Percentiles rank a stretch among this genome's conserved stretches.
Conservation (phyloP, 2,797 vertebrate species). For the Botia kubotai region DNA sequence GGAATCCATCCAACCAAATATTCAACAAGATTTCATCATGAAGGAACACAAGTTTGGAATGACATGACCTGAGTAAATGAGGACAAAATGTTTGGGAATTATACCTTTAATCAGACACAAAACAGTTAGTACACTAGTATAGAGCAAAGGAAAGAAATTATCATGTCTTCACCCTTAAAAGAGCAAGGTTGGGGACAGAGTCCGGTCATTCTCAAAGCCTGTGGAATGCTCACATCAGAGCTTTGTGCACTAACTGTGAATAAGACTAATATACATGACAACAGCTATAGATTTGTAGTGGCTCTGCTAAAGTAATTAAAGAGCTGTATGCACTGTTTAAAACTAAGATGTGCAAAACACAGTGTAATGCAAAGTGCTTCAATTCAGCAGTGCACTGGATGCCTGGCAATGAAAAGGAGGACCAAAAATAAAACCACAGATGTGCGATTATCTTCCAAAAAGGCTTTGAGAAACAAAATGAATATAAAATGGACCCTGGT, state of each 20-base stretch:
- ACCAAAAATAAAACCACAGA: constrained; percentile 37
- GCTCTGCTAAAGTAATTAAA: constrained; percentile 83
- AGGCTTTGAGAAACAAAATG: no score
- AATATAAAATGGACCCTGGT: no score
- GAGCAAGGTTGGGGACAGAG: constrained; percentile 68
- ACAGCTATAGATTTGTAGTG: constrained; percentile 83
- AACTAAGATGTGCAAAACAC: constrained; percentile 78
- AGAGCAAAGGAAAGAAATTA: no score
- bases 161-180: constrained; percentile 41
- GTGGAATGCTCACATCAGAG: constrained; percentile 69
- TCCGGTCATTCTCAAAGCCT: constrained; percentile 72
- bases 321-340: constrained; percentile 76
- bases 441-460: neutral
- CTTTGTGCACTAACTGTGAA: constrained; percentile 79
- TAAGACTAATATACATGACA: constrained; percentile 83
- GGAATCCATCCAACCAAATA: no score
- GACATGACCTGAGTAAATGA: no score
- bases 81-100: no score
- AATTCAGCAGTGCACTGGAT: constrained; percentile 54
- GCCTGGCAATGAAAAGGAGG: constrained; percentile 50
- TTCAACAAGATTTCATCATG: no score
- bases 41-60: no score
- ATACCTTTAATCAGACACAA: no score
- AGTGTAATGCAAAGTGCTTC: constrained; percentile 67
- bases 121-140: no score